phyloP scores from a whole-genome alignment of 2,797 vertebrate genomes.

The Choloepus didactylus region DNA sequence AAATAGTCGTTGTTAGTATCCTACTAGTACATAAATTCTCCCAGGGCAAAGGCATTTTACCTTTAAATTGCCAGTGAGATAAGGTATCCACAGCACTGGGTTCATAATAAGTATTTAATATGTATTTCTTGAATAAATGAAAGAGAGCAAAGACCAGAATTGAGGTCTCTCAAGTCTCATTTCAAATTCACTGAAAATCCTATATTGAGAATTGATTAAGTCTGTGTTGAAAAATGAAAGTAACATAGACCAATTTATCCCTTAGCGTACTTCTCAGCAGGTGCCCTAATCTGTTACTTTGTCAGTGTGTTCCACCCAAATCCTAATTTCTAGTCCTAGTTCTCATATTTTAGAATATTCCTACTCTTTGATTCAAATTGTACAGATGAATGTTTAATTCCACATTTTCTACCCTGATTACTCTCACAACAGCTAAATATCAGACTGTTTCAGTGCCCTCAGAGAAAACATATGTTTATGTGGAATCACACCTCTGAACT shows the following conservation, averaged over 20 bases:
- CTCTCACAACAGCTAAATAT: not conserved
- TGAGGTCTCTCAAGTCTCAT: no score
- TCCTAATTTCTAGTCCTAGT: not conserved
- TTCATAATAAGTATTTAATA: not conserved
- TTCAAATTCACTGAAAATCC: not conserved
- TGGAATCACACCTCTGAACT: not conserved
- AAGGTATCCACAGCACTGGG: not conserved
- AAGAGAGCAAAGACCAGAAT: not conserved
- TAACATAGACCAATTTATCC: not conserved
- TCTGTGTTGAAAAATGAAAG: not conserved
- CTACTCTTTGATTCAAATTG: slow-evolving; percentile 1
- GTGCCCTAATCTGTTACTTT: not conserved
- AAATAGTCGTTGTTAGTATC: no score
- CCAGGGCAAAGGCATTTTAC: not conserved
- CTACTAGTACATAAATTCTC: not conserved
- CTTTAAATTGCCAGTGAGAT: not conserved
- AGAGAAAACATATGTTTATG: not conserved
- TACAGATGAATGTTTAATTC: not conserved
- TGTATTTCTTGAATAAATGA: not conserved
- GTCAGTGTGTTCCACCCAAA: not conserved
- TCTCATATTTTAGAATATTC: slow-evolving; percentile 18
- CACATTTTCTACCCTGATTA: not conserved
- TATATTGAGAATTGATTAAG: not conserved
- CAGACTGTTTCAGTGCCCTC: not conserved
- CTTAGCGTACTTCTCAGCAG: not conserved